Percentiles rank a stretch among this genome's conserved stretches.
Conservation (phyloP, 2,888 invertebrate species). For the Pterobdella sp. region DNA sequence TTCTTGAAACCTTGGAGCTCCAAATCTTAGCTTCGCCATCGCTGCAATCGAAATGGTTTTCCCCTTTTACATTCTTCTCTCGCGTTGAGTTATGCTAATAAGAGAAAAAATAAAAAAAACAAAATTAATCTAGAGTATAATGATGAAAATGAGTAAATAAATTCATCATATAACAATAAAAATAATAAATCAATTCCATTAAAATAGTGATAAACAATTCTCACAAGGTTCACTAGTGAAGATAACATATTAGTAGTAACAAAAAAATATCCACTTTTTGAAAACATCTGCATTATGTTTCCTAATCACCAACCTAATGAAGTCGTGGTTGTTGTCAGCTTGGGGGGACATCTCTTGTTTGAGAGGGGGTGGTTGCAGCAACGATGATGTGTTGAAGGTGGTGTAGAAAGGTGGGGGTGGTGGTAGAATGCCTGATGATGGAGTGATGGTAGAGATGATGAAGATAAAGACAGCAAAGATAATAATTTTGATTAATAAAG, state of each 20-base stretch:
- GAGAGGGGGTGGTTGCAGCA: slow-evolving; percentile 18
- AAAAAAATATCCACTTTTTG: not conserved
- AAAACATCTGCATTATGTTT: not conserved
- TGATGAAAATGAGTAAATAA: not conserved
- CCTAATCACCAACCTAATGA: slow-evolving; percentile 19
- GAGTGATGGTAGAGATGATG: not conserved
- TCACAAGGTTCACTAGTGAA: no score
- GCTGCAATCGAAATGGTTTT: no score
- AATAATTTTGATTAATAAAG: no score
- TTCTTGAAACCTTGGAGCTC: no score
- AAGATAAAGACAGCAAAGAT: no score
- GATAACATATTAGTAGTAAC: no score
- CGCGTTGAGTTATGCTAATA: no score
- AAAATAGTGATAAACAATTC: not conserved
- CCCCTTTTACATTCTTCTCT: no score
- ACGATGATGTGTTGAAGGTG: slow-evolving; percentile 15
- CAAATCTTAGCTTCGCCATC: no score
- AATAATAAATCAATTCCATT: not conserved
- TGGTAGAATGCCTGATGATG: slow-evolving; percentile 17
- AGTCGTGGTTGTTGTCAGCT: slow-evolving; percentile 9
- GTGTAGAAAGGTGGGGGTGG: slow-evolving; percentile 22
- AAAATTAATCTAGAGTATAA: not conserved
- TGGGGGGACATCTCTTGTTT: slow-evolving; percentile 26
- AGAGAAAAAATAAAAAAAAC: no score
- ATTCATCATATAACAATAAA: not conserved